Percentiles rank a stretch among this genome's conserved stretches.
Conservation (phyloP, 2,113 vertebrate genomes). For the Diadophis punctatus region DNA sequence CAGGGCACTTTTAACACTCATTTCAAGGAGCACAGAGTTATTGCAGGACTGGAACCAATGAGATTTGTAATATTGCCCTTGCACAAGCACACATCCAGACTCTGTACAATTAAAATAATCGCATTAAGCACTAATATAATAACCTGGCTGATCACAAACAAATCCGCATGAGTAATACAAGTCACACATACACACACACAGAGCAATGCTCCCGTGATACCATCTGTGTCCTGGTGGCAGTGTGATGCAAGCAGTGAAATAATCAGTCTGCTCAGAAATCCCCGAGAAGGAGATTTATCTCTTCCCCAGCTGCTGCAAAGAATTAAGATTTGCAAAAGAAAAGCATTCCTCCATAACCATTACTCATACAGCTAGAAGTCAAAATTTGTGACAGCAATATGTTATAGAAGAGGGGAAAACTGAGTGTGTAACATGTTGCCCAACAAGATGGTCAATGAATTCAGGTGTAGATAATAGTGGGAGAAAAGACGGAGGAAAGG, state of each 20-base stretch:
- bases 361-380: slow-evolving; percentile 44
- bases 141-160: not conserved
- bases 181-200: not conserved
- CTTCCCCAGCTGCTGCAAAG: not conserved
- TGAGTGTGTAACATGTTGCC: slow-evolving; percentile 19
- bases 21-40: not conserved
- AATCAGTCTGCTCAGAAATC: not conserved
- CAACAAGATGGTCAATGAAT: not conserved
- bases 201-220: not conserved
- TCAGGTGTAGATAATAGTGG: not conserved
- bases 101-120: not conserved
- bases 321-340: slow-evolving; percentile 8
- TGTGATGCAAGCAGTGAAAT: not conserved
- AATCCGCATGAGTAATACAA: not conserved
- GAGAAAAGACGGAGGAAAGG: not conserved
- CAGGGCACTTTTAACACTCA: not conserved
- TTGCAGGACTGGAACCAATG: not conserved
- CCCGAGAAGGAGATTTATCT: not conserved
- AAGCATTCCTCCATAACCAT: slow-evolving; percentile 42
- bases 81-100: not conserved
- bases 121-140: not conserved
- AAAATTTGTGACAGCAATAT: not conserved
- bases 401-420: not conserved
- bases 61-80: not conserved
- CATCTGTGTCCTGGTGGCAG: not conserved